Conservation (phyloP, 1,140 invertebrate species). For the honey bee (Apis mellifera) region Amel_HAv3.1 CM009936.2:17062001-17062500, state of each 20-base stretch:
- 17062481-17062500: slow-evolving; percentile 46
- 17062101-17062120: neutral
- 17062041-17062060: neutral
- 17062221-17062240: neutral
- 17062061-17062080: neutral
- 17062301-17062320: neutral
- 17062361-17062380: neutral
- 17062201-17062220: neutral
- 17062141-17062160: no score
- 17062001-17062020: neutral
- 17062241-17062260: neutral
- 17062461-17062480: slow-evolving; percentile 45
- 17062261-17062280: neutral
- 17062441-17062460: slow-evolving; percentile 30
- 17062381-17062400: slow-evolving; percentile 6
- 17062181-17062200: neutral
- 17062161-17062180: neutral
- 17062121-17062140: no score
- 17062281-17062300: neutral
- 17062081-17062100: slow-evolving; percentile 11
- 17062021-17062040: neutral
- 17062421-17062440: slow-evolving; percentile 40
- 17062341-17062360: no score
- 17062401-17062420: slow-evolving; percentile 34
- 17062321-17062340: neutral